A percentile compares a stretch with the other conserved stretches of the same genome.
Conservation (phyloP, 2,113 vertebrate genomes). For the Lontra canadensis region DNA sequence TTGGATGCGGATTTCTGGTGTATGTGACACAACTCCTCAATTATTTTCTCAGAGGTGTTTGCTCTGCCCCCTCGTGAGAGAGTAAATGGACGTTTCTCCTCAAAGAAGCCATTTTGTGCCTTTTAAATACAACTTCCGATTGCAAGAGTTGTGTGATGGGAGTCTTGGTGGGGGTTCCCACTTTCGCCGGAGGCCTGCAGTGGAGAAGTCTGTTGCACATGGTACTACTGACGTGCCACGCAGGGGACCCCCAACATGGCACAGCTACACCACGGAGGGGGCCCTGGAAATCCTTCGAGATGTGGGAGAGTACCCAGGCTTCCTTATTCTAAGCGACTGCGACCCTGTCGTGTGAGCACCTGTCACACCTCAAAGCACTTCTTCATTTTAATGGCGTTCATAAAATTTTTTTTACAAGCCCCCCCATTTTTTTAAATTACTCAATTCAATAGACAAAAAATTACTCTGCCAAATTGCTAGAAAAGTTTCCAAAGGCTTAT, state of each 20-base stretch:
- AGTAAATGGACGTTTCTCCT: constrained; percentile 33
- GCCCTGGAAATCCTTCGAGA: background rate
- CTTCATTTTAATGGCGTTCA: constrained; percentile 42
- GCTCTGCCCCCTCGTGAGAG: background rate
- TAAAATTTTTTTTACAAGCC: constrained; percentile 41
- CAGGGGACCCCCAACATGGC: accelerated
- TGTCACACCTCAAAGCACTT: constrained; percentile 43
- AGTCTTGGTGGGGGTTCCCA: background rate
- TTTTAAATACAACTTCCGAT: background rate
- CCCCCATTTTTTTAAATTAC: background rate
- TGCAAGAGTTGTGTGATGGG: background rate
- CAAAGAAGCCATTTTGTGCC: background rate
- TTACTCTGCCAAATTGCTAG: constrained; percentile 25
- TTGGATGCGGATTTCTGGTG: constrained; percentile 56
- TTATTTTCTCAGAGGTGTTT: constrained; percentile 55
- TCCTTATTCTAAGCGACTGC: background rate
- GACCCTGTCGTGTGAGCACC: background rate
- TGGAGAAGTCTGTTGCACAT: background rate
- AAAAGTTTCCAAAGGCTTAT: constrained; percentile 23
- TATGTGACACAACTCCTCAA: constrained; percentile 45
- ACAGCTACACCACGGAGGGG: accelerated
- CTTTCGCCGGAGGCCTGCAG: background rate
- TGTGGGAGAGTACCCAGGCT: background rate
- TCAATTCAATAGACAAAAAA: constrained; percentile 57
- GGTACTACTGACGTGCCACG: accelerated